Percentiles rank a stretch among this genome's conserved stretches.
These are phyloP conservation scores for Phoxinus phoxinus DNA, from an alignment of 2,113 vertebrate genomes.

Conservation along the genomic window DNA sequence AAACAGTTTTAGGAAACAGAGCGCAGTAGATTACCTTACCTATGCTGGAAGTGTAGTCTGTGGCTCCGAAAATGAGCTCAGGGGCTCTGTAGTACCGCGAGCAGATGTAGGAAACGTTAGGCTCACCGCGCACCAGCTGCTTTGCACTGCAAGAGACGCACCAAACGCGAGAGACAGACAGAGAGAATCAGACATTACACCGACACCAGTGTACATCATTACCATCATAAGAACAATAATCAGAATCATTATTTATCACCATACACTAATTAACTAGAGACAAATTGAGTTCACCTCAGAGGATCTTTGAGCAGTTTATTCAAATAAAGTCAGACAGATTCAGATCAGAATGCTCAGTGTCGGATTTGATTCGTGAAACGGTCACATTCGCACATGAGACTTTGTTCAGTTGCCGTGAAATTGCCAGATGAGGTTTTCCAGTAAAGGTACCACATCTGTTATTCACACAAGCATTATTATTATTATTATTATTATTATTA, in stretches of 20 bases:
- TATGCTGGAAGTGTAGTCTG: slow-evolving; percentile 92
- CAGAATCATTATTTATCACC: background rate
- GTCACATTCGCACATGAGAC: background rate
- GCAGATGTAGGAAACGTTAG: slow-evolving; percentile 92
- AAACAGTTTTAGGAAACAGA: background rate
- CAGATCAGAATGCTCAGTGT: background rate
- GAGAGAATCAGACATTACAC: slow-evolving; percentile 12
- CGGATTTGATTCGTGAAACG: background rate
- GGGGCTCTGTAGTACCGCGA: slow-evolving; percentile 93
- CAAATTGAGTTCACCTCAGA: background rate
- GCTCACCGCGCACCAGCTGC: slow-evolving; percentile 90
- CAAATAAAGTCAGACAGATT: background rate
- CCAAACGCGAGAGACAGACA: background rate
- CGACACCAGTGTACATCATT: background rate
- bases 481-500: too few relatives aligned
- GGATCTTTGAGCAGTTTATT: slow-evolving; percentile 2
- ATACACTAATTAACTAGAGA: background rate
- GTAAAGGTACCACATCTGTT: background rate
- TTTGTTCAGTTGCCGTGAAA: background rate
- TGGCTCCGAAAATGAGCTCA: slow-evolving; percentile 93
- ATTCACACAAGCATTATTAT: too few relatives aligned
- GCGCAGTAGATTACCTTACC: slow-evolving; percentile 79
- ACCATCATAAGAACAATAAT: background rate
- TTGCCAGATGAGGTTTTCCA: background rate
- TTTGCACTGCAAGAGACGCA: slow-evolving; percentile 80